A percentile compares a stretch with the other conserved stretches of the same genome.
Conservation (phyloP, 2,888 invertebrate species). For the Netelia virgata region DNA sequence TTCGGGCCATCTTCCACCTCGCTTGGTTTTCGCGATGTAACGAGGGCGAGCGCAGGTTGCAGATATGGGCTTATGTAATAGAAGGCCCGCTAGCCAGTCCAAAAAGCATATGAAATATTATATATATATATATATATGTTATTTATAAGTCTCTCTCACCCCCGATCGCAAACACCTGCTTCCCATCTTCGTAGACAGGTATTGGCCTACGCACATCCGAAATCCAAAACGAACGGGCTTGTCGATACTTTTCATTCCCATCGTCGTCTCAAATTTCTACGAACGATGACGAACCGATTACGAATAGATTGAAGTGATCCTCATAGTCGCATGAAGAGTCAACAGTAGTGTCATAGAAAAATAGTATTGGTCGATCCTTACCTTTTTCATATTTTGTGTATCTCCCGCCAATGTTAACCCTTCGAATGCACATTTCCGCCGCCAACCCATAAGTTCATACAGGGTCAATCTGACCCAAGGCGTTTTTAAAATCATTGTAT, state of each 20-base stretch:
- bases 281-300: not conserved
- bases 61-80: constrained; percentile 62
- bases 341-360: not conserved
- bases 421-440: too few species aligned
- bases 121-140: not conserved
- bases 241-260: constrained; percentile 43
- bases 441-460: too few species aligned
- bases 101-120: constrained; percentile 20
- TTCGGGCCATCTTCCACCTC: constrained; percentile 50
- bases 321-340: not conserved
- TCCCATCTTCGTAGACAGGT: constrained; percentile 59
- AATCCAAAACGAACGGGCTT: constrained; percentile 46
- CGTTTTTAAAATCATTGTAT: too few species aligned
- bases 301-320: not conserved
- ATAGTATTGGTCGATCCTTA: not conserved
- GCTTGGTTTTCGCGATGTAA: constrained; percentile 54
- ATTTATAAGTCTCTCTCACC: constrained; percentile 17
- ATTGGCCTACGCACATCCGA: constrained; percentile 48
- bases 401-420: too few species aligned
- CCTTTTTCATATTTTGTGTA: too few species aligned
- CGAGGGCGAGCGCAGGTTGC: constrained; percentile 63
- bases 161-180: constrained; percentile 65
- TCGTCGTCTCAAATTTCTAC: constrained; percentile 23
- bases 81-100: constrained; percentile 20
- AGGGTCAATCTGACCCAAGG: too few species aligned